Base-by-base conservation (phyloP, 2,888 invertebrate species). In the Trissoscelio sp. region DNA sequence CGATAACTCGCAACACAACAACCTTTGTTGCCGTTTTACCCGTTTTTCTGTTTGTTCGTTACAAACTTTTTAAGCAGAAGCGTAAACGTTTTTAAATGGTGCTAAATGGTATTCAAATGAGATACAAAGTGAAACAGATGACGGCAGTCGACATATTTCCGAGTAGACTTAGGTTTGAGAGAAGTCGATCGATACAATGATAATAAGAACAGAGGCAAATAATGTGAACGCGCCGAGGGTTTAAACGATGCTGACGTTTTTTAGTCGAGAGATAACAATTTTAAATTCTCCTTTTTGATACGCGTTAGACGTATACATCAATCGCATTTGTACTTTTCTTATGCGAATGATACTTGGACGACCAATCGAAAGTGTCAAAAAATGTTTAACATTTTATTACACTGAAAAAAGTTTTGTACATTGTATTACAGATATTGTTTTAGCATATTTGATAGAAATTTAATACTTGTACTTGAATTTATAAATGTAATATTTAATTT, bases 181-280 rank as follows among this genome's bases (percentile, higher is more conserved):
- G 22, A 24, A 39, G 53, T 53, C 39, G 53, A 53, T 53, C 39
- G 28, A 67, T 46, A 46, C n/a, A 39, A 67, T 39, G 37, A n/a
- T 18, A 51, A 66, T 51, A 39, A 66, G 67, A 55, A 55, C 46
- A 57, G 14, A 42, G 18, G 11, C 11, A 28, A 31, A 70, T 55
- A 18, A n/a, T 12, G 42, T 7, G 42, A 67, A 42, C 22, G 64
- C 53, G 67, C 57, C 46, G 69, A 51, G 48, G 24, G 24, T 24
- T 51, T 11, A 18, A 44, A n/a, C 9, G 18, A 44, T 18, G 18
- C 44, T 16, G 44, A 44, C 18, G 9, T 44, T 44, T 44, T 44
- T 16, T 44, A 44, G 18, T 12, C 44, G 12, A 6, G 9, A 16
- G n/a, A 44, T 44, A 18, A 44, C 1, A 3, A 18, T n/a, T 44